Evolutionary conservation across 2,888 invertebrate species (phyloP).

Genomic region (Trissolcus japonicus): DNA sequence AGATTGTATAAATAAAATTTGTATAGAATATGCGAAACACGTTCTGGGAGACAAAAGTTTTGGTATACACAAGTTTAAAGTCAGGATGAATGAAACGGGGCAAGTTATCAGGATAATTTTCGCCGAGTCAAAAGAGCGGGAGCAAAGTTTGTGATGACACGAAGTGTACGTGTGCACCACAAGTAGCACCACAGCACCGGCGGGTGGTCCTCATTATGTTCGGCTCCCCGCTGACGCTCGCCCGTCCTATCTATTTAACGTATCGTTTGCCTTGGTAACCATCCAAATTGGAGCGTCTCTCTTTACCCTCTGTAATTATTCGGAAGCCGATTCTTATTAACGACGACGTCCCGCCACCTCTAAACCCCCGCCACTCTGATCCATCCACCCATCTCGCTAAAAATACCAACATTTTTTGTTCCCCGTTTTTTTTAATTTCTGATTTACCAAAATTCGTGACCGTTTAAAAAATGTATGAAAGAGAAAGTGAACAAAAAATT

Average conservation of each 20-base stretch:
- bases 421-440: too few relatives aligned
- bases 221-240: constrained; percentile 67
- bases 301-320: constrained; percentile 68
- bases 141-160: constrained; percentile 58
- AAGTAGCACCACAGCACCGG: constrained; percentile 66
- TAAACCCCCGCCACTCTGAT: constrained; percentile 52
- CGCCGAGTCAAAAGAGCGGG: constrained; percentile 38
- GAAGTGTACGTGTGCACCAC: constrained; percentile 64
- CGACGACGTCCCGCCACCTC: constrained; percentile 54
- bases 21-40: background rate
- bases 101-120: constrained; percentile 52
- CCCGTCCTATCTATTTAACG: constrained; percentile 76
- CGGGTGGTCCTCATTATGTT: constrained; percentile 76
- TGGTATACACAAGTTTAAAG: constrained; percentile 32
- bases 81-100: constrained; percentile 22
- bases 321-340: constrained; percentile 67
- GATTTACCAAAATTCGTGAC: too few relatives aligned
- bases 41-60: constrained; percentile 22
- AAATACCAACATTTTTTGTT: constrained; percentile 15
- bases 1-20: background rate
- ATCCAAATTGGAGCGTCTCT: constrained; percentile 75
- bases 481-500: too few relatives aligned
- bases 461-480: too few relatives aligned
- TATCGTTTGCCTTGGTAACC: constrained; percentile 76
- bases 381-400: constrained; percentile 48